Base-by-base conservation (phyloP, 2,113 vertebrate genomes). In the Hoplias malabaricus region DNA sequence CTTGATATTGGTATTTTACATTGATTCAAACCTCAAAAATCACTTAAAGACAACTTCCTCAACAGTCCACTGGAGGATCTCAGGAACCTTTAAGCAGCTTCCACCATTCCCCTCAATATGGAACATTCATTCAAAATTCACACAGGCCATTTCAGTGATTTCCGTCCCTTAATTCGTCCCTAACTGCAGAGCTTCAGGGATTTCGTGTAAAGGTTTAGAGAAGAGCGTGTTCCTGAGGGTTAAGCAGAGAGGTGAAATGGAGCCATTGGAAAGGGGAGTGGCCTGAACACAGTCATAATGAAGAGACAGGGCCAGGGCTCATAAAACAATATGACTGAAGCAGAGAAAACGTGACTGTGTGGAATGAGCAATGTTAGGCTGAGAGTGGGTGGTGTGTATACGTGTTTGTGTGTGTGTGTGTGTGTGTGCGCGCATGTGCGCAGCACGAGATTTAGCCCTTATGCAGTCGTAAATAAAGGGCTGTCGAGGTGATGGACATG, bases 401-500 rank as follows among this genome's bases (percentile, higher is more conserved):
- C 33, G 42, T 61, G 21, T 38, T 9, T 46, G 36, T 66, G 43
- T 75, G 43, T 46, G 76, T 61, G 73, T 76, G 71, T 68, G 54
- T 70, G 72, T 40, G 54, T 66, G 46, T 54, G 50, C 29, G 56
- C 53, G 68, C 65, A 48, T 62, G 67, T 66, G 66, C 43, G 65
- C 12, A 61, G 73, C 23, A 29, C 31, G 27, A 21, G 36, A 23
- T 57, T 77, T 69, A 75, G 71, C 57, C 43, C 57, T n/a, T 75
- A 80, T 69, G 69, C 50, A 86, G 87, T 87, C 84, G 85, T 88
- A 89, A 90, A 92, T 91, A 89, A 89, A 88, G 82, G 84, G 80
- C 87, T 91, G 90, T 91, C 87, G 81, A 73, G 69, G 78, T 92
- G 91, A 91, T 89, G 86, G 90, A 92, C 91, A 92, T 80, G 86